These are phyloP conservation scores for Pogonognathellus flavescens DNA, from an alignment of 1,140 invertebrate genomes.

Conservation along the genomic window DNA sequence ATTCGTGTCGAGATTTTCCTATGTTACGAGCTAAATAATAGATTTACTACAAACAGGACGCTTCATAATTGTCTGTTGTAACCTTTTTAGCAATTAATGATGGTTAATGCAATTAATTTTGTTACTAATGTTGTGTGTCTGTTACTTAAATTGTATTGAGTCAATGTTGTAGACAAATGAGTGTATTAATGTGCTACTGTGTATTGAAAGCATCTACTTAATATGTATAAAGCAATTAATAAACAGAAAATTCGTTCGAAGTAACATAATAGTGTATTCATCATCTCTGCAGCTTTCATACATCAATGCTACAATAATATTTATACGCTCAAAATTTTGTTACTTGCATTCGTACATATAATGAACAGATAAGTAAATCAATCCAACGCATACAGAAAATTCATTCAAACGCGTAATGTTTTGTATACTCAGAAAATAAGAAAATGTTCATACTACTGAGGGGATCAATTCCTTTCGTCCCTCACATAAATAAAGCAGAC, in stretches of 20 bases:
- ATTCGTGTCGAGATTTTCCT: conserved; percentile 11
- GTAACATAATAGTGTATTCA: not conserved
- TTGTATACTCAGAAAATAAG: too few relatives aligned
- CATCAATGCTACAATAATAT: too few relatives aligned
- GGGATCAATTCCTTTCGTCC: not conserved
- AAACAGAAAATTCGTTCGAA: not conserved
- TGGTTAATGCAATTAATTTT: conserved; percentile 14
- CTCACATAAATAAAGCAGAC: not conserved
- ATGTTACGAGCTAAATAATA: conserved; percentile 13
- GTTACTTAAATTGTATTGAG: not conserved
- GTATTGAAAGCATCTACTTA: not conserved
- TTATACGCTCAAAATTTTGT: too few relatives aligned
- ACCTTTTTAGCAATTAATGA: not conserved
- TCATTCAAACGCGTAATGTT: too few relatives aligned
- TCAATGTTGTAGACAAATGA: conserved; percentile 13
- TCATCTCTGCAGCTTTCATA: too few relatives aligned
- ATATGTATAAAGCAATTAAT: too few relatives aligned
- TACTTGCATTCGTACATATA: not conserved
- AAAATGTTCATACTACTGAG: not conserved
- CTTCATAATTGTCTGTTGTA: conserved; percentile 31
- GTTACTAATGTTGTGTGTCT: conserved; percentile 46
- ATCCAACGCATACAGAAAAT: too few relatives aligned
- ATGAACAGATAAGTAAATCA: too few relatives aligned
- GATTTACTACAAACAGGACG: conserved; percentile 8
- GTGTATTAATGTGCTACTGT: not conserved